Conservation (phyloP, 2,888 invertebrate species). For the Eurytoma californica region DNA sequence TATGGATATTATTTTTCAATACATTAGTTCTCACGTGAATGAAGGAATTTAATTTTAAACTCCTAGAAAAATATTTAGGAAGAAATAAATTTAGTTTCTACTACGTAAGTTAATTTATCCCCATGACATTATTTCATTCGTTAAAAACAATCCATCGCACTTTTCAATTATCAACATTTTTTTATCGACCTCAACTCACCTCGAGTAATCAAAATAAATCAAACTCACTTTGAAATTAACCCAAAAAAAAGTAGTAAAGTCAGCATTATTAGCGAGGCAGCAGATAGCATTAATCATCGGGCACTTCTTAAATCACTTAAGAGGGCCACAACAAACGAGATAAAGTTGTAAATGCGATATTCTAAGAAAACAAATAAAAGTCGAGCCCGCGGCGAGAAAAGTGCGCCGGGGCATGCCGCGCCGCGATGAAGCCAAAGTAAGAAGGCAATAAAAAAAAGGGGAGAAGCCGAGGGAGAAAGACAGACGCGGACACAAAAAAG, state of each 20-base stretch:
- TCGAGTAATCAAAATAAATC: too few species aligned
- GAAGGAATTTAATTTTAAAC: too few species aligned
- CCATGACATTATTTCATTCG: too few species aligned
- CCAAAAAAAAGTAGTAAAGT: neutral
- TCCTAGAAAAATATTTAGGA: too few species aligned
- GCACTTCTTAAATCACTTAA: slow-evolving; percentile 25
- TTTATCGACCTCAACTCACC: too few species aligned
- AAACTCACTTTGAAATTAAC: neutral
- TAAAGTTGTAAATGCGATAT: slow-evolving; percentile 49
- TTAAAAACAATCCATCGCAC: too few species aligned
- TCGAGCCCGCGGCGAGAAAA: slow-evolving; percentile 28
- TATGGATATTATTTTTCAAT: too few species aligned
- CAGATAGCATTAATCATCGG: slow-evolving; percentile 8
- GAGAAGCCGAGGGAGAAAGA: slow-evolving; percentile 12
- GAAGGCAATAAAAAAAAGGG: slow-evolving; percentile 15
- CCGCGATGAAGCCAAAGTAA: neutral
- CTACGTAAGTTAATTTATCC: too few species aligned
- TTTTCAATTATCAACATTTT: too few species aligned
- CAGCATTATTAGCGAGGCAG: slow-evolving; percentile 12
- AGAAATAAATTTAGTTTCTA: too few species aligned
- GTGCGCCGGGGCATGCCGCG: slow-evolving; percentile 17
- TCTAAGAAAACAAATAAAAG: slow-evolving; percentile 39
- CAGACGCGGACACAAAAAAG: neutral
- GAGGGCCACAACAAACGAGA: slow-evolving; percentile 46
- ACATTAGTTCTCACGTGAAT: too few species aligned